phyloP scores from a whole-genome alignment of 2,113 vertebrate genomes.

The Proterorhinus semilunaris region DNA sequence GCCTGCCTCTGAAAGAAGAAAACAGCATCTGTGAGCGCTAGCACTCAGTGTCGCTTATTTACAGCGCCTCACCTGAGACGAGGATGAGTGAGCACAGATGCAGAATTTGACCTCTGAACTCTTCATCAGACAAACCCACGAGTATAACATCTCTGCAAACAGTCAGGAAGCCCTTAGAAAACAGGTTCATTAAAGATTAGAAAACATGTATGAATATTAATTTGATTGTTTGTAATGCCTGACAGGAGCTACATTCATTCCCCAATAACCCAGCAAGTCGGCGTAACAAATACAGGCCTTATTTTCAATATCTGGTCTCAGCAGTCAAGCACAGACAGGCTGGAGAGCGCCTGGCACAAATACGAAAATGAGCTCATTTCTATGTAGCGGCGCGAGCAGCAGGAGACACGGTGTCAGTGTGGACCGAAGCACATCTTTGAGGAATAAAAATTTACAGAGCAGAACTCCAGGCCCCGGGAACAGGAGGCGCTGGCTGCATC shows the following conservation, averaged over 20 bases:
- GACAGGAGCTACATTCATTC: not conserved
- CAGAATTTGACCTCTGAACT: slow-evolving; percentile 80
- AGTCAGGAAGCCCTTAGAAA: slow-evolving; percentile 79
- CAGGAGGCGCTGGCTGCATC: slow-evolving; percentile 13
- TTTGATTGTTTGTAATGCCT: not conserved
- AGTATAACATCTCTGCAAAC: slow-evolving; percentile 84
- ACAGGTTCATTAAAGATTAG: not conserved
- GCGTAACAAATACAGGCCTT: slow-evolving; percentile 8
- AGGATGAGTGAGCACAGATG: slow-evolving; percentile 77
- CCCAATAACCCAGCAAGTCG: not conserved
- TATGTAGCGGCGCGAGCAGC: not conserved
- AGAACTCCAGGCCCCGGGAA: slow-evolving; percentile 28
- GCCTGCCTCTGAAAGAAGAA: slow-evolving; percentile 76
- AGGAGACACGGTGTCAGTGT: slow-evolving; percentile 24
- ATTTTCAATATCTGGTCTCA: slow-evolving; percentile 26
- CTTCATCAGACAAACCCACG: slow-evolving; percentile 79
- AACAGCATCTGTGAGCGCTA: not conserved
- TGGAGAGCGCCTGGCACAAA: slow-evolving; percentile 23
- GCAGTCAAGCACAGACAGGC: slow-evolving; percentile 26
- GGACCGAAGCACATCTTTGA: slow-evolving; percentile 28
- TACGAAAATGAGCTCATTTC: slow-evolving; percentile 29
- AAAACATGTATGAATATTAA: not conserved
- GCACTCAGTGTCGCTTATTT: not conserved
- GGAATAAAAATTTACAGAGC: slow-evolving; percentile 46
- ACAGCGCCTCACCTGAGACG: slow-evolving; percentile 76